A percentile compares a stretch with the other conserved stretches of the same genome.
Evolutionary conservation across 37 sponge, comb jelly and placozoan species (phyloP).

Genomic region (Chondrosia reniformis): DNA sequence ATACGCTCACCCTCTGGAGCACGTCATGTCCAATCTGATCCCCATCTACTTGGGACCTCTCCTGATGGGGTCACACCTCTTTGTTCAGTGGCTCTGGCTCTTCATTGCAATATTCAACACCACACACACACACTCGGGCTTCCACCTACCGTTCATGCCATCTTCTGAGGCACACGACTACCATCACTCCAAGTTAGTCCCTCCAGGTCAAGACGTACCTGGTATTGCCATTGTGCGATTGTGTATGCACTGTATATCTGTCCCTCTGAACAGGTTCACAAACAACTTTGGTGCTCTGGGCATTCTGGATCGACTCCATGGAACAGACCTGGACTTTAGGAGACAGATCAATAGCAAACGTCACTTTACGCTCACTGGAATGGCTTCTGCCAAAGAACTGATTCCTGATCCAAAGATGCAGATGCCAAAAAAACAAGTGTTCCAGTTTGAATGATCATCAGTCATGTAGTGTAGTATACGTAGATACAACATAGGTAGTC

Average conservation of each 20-base stretch:
- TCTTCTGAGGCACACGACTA: constrained; percentile 91
- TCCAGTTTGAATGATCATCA: too few relatives aligned
- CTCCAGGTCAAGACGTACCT: background rate
- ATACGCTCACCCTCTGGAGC: constrained; percentile 89
- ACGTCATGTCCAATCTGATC: constrained; percentile 52
- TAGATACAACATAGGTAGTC: too few relatives aligned
- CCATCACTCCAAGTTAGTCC: constrained; percentile 81
- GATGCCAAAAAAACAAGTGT: too few relatives aligned
- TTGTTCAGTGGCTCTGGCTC: constrained; percentile 78
- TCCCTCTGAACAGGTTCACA: constrained; percentile 65
- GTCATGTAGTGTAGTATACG: too few relatives aligned
- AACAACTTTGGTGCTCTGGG: constrained; percentile 85
- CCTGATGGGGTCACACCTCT: constrained; percentile 67
- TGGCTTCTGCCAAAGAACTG: constrained; percentile 58
- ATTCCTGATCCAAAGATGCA: too few relatives aligned
- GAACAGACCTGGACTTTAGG: constrained; percentile 74
- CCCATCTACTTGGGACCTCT: constrained; percentile 62
- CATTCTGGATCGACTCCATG: constrained; percentile 80
- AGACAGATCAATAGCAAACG: constrained; percentile 55
- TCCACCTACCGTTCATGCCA: constrained; percentile 88
- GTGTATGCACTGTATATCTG: background rate
- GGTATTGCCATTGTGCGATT: background rate
- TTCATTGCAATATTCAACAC: constrained; percentile 52
- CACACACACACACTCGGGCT: constrained; percentile 78
- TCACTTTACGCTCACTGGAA: constrained; percentile 60